Conservation (phyloP, 2,888 invertebrate species). For the Adelphocoris suturalis region DNA sequence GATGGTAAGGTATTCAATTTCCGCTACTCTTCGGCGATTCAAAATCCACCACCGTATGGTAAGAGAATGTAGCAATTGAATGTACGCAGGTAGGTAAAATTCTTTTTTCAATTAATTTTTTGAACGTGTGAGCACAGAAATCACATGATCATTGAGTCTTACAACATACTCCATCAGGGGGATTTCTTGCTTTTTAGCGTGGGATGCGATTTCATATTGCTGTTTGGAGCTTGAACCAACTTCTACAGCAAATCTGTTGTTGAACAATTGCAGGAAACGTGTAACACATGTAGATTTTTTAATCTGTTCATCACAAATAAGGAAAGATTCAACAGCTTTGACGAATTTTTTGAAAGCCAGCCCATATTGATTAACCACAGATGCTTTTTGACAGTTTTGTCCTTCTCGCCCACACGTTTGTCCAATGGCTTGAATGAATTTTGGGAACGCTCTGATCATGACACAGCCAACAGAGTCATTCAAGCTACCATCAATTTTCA, state of each 20-base stretch:
- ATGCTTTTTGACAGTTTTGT: too few species aligned
- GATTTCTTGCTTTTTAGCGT: conserved; percentile 27
- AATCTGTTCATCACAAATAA: conserved; percentile 27
- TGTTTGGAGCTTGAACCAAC: conserved; percentile 20
- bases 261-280: conserved; percentile 33
- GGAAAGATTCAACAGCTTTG: conserved; percentile 35
- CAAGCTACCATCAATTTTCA: too few species aligned
- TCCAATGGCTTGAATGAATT: too few species aligned
- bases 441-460: too few species aligned
- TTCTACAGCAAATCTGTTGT: conserved; percentile 23
- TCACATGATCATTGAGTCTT: conserved; percentile 40
- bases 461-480: too few species aligned
- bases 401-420: too few species aligned
- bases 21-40: conserved; percentile 46
- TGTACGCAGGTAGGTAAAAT: conserved; percentile 24
- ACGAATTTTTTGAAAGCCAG: too few species aligned
- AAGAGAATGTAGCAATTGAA: not conserved
- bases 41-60: conserved; percentile 46
- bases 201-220: not conserved
- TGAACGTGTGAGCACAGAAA: conserved; percentile 7
- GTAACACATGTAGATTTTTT: conserved; percentile 14
- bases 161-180: conserved; percentile 49
- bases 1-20: too few species aligned
- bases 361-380: too few species aligned
- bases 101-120: not conserved